Conservation (phyloP, 2,888 invertebrate species). For the Ditylenchus weischeri region DNA sequence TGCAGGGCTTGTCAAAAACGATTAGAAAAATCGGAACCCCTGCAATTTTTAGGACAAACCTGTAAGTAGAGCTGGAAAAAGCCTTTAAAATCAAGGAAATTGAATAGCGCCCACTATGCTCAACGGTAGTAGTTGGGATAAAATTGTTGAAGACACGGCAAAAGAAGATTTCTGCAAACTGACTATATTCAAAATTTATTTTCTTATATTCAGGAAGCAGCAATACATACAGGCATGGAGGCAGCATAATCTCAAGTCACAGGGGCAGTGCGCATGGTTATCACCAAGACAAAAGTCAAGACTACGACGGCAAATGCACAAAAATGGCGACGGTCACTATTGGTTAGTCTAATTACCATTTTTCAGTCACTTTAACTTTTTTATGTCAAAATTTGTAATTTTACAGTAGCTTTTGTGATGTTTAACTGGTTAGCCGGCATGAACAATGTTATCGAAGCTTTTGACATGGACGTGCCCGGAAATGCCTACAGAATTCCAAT, state of each 20-base stretch:
- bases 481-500: slow-evolving; percentile 39
- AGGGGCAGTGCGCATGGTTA: not conserved
- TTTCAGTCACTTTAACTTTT: slow-evolving; percentile 35
- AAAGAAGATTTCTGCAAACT: too few relatives aligned
- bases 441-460: slow-evolving; percentile 38
- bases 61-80: too few relatives aligned
- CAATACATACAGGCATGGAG: not conserved
- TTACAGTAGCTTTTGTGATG: slow-evolving; percentile 41
- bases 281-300: slow-evolving; percentile 19
- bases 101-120: too few relatives aligned
- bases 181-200: too few relatives aligned
- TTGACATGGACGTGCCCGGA: slow-evolving; percentile 32
- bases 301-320: slow-evolving; percentile 43
- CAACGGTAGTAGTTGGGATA: too few relatives aligned
- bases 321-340: slow-evolving; percentile 56
- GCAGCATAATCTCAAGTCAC: slow-evolving; percentile 3
- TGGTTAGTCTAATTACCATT: not conserved
- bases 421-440: slow-evolving; percentile 25
- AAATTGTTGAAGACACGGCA: too few relatives aligned
- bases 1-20: too few relatives aligned
- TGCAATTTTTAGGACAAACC: too few relatives aligned
- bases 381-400: too few relatives aligned
- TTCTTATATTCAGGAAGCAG: too few relatives aligned
- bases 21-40: too few relatives aligned
- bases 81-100: too few relatives aligned